Conservation (phyloP, 2,888 invertebrate species). For the Chirona hameri region DNA sequence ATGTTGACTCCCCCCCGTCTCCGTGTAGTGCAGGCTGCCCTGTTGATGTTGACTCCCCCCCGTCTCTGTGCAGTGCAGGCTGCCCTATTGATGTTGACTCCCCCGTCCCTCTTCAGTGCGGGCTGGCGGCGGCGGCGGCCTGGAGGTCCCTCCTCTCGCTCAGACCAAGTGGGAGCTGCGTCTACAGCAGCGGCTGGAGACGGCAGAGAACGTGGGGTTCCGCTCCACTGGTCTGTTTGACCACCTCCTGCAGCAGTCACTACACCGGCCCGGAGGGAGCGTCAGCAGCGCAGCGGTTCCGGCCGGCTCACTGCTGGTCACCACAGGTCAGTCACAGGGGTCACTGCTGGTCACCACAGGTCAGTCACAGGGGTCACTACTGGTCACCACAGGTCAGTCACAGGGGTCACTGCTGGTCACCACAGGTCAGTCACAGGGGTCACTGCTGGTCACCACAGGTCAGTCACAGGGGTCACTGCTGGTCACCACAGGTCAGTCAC, state of each 20-base stretch:
- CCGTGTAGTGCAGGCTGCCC: too few species aligned
- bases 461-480: neutral
- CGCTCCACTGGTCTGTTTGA: constrained; percentile 75
- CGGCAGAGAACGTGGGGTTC: constrained; percentile 71
- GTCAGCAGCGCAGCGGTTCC: neutral
- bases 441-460: neutral
- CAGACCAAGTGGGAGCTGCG: constrained; percentile 85
- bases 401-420: neutral
- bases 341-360: neutral
- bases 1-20: too few species aligned
- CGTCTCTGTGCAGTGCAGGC: neutral
- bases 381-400: neutral
- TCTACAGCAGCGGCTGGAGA: constrained; percentile 64
- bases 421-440: neutral
- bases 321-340: neutral
- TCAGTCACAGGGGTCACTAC: neutral
- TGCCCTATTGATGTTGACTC: too few species aligned
- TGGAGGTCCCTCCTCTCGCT: constrained; percentile 57
- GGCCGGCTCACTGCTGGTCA: constrained; percentile 22
- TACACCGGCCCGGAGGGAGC: constrained; percentile 43
- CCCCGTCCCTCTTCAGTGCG: constrained; percentile 53
- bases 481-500: too few species aligned
- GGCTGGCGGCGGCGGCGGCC: constrained; percentile 62
- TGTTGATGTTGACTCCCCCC: neutral
- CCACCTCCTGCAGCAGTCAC: constrained; percentile 75